Evolutionary conservation across 2,797 vertebrate genomes (phyloP).

Genomic region (Pipistrellus nathusii): DNA sequence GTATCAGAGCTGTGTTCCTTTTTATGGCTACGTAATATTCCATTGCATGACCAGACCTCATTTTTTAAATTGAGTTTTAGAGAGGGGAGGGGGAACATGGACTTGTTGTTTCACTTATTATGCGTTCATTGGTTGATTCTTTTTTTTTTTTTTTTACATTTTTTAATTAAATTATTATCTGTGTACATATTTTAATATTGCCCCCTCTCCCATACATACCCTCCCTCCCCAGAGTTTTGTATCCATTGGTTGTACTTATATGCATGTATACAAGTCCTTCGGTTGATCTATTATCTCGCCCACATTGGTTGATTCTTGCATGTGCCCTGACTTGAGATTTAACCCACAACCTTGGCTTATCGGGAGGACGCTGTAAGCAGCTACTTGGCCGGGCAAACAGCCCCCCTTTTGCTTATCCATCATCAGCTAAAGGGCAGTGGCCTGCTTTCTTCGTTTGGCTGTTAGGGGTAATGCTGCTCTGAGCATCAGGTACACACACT

Average conservation of each 20-base stretch:
- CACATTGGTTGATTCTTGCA: neutral
- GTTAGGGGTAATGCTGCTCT: rapidly evolving
- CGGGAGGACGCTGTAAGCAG: neutral
- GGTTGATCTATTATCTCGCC: no score
- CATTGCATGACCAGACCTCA: neutral
- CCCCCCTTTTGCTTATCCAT: neutral
- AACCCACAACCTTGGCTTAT: neutral
- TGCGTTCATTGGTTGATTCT: neutral
- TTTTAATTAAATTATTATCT: no score
- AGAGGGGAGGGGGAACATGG: neutral
- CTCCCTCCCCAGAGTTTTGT: no score
- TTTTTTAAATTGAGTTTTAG: neutral
- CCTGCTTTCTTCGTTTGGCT: neutral
- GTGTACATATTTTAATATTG: no score
- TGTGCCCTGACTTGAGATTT: neutral
- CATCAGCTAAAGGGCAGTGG: neutral
- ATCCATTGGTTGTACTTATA: no score
- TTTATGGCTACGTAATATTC: neutral
- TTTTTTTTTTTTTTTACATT: no score
- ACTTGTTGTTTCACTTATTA: neutral
- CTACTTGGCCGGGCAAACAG: neutral
- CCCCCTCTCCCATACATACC: no score
- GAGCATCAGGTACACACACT: rapidly evolving
- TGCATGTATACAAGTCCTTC: no score
- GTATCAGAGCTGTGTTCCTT: neutral